Base-by-base conservation (phyloP, 2,113 vertebrate species). In the Phaethornis superciliosus region DNA sequence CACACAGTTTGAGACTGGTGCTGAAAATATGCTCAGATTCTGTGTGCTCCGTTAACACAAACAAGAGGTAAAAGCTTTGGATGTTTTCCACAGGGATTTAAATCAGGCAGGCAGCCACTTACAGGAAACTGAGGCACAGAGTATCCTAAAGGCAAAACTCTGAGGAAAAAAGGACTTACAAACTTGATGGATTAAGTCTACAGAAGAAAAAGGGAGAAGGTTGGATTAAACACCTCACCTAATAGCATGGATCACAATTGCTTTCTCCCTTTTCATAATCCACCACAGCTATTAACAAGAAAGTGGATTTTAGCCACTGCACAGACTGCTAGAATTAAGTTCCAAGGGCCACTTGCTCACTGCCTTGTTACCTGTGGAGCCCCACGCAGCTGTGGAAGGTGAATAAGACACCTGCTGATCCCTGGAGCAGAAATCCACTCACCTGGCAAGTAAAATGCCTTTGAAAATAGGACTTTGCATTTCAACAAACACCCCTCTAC, bases 401-500 rank as follows among this genome's bases (percentile, higher is more conserved):
- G 5, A 7, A 49, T 8, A 26, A 0, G 3, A 10, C 37, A 22
- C n/a, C 74, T 23, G 85, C 63, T 42, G 18, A 3, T 12, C 40
- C 10, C n/a, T 18, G 6, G 1, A 62, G 67, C 63, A 51, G 21
- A 21, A 15, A 32, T 71, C 17, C 8, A 15, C 47, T 32, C 81
- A 24, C 46, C 62, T 46, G 52, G 49, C 21, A 51, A 20, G 20
- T 2, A 4, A 21, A 85, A 27, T 2, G 49, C 1, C 55, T 10
- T 15, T 52, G 15, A 52, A 76, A 84, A 49, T 0, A 2, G 0
- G 22, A 7, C 3, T 42, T 17, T 23, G 77, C 15, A 7, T 58
- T 44, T 16, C 3, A 42, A 15, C 4, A 60, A 23, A 15, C 24
- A 1, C 6, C 3, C 40, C 46, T 19, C 0, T 0, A 14, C 10